phyloP scores from a whole-genome alignment of 2,888 invertebrate genomes.

The Aspidiotus rigidus region DNA sequence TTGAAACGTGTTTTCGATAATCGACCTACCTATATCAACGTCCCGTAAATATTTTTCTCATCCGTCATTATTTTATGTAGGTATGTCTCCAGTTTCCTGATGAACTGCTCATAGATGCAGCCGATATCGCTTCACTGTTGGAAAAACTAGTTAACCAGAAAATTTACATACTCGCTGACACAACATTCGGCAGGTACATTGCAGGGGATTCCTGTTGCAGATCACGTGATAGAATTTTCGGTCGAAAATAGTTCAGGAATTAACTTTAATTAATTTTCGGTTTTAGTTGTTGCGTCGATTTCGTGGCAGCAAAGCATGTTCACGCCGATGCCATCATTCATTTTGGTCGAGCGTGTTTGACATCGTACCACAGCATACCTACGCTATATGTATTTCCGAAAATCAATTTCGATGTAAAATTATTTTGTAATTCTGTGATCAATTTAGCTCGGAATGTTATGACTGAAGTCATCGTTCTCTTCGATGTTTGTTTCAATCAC shows the following conservation, averaged over 20 bases:
- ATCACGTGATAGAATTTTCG: no score
- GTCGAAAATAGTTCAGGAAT: no score
- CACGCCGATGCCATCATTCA: slow-evolving; percentile 78
- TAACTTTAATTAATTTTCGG: no score
- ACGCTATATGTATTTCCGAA: slow-evolving; percentile 65
- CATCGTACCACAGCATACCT: slow-evolving; percentile 62
- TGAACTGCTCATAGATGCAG: slow-evolving; percentile 59
- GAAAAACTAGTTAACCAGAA: slow-evolving; percentile 49
- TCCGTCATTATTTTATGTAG: slow-evolving; percentile 46
- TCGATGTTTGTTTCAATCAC: slow-evolving; percentile 50
- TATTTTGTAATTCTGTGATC: slow-evolving; percentile 48
- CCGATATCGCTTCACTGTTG: slow-evolving; percentile 52
- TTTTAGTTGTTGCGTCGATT: slow-evolving; percentile 79
- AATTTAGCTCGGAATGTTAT: slow-evolving; percentile 39
- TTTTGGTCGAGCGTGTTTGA: slow-evolving; percentile 82
- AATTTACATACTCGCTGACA: slow-evolving; percentile 77
- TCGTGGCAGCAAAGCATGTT: slow-evolving; percentile 80
- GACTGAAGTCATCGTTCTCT: slow-evolving; percentile 47
- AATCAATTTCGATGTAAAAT: slow-evolving; percentile 29
- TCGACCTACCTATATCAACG: neutral
- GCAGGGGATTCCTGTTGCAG: no score
- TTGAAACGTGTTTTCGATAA: neutral
- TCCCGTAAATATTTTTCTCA: neutral
- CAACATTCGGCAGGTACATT: slow-evolving; percentile 73
- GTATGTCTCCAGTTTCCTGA: slow-evolving; percentile 90